A percentile compares a stretch with the other conserved stretches of the same genome.
Conservation (phyloP, 2,888 invertebrate species). For the Hyppa rectilinea region DNA sequence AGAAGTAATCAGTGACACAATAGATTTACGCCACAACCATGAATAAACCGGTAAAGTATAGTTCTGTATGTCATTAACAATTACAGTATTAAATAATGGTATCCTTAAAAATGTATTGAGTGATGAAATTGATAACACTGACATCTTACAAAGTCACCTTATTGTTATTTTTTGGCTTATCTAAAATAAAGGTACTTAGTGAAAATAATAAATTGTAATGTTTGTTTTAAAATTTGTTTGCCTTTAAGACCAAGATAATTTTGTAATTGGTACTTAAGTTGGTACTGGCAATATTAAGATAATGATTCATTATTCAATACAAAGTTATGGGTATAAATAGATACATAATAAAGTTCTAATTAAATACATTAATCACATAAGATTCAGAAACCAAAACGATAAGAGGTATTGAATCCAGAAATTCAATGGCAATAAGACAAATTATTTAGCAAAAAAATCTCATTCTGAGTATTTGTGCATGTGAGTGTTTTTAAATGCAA, state of each 20-base stretch:
- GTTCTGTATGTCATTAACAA: background rate
- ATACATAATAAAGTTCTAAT: background rate
- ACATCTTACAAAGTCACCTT: conserved; percentile 44
- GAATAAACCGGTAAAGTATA: conserved; percentile 54
- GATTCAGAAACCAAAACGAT: background rate
- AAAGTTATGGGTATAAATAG: conserved; percentile 5
- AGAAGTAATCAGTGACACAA: conserved; percentile 35
- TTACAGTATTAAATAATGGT: background rate
- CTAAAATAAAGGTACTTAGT: background rate
- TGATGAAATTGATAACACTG: conserved; percentile 22
- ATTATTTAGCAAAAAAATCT: background rate
- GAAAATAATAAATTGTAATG: background rate
- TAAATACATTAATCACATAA: background rate
- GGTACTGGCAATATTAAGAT: background rate
- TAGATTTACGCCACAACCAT: conserved; percentile 29
- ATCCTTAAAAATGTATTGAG: background rate
- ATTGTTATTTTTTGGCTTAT: background rate
- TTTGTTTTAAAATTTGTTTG: background rate
- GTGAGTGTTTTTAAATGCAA: background rate
- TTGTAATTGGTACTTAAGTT: background rate
- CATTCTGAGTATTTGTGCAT: background rate
- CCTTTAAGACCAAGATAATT: background rate
- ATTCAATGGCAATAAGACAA: too few relatives aligned
- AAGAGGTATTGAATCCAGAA: background rate
- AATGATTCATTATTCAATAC: background rate